Evolutionary conservation across 2,113 vertebrate species (phyloP).

Genomic region (Semnornis frantzii): DNA sequence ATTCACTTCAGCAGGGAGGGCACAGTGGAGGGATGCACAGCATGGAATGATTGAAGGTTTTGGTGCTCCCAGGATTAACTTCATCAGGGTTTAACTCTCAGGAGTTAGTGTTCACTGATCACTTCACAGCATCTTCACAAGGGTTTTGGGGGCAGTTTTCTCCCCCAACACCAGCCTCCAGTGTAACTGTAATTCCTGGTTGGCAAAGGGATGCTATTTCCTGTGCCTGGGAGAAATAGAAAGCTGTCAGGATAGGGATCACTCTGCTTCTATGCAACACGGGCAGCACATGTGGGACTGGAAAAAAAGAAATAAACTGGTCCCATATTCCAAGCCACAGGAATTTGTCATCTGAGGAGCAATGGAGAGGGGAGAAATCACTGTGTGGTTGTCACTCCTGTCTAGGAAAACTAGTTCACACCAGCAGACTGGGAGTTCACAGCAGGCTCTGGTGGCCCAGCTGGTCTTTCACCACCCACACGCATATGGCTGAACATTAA

Average conservation of each 20-base stretch:
- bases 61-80: accelerated
- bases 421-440: neutral
- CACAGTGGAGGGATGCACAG: accelerated
- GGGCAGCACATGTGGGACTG: conserved; percentile 35
- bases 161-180: neutral
- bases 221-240: neutral
- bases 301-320: conserved; percentile 28
- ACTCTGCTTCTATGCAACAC: neutral
- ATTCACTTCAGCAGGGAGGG: neutral
- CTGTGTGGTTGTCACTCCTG: neutral
- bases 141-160: neutral
- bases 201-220: neutral
- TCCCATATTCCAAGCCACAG: conserved; percentile 11
- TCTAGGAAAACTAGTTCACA: conserved; percentile 14
- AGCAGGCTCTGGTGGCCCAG: neutral
- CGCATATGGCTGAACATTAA: neutral
- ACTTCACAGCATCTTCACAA: neutral
- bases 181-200: neutral
- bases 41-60: neutral
- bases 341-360: conserved; percentile 42
- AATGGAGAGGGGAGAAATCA: conserved; percentile 8
- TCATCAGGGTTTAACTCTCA: neutral
- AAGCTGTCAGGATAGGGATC: neutral
- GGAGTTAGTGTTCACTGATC: neutral
- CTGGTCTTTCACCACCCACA: conserved; percentile 4